These are phyloP conservation scores for Corythaeola cristata DNA, from an alignment of 2,113 vertebrate species.

Conservation along the genomic window DNA sequence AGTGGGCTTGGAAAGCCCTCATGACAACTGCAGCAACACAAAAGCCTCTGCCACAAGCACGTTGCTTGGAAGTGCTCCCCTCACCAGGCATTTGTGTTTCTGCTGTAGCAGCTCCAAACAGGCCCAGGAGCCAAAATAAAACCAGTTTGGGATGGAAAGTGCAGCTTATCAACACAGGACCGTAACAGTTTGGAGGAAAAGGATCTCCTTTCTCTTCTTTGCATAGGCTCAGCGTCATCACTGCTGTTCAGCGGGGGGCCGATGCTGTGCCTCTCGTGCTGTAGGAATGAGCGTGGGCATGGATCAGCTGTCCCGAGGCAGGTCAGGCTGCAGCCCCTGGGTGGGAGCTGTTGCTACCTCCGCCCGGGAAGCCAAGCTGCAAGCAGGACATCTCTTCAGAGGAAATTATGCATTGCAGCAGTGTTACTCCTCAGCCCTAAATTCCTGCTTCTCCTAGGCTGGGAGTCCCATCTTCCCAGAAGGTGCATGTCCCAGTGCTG, in stretches of 20 bases:
- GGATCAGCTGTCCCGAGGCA: not conserved
- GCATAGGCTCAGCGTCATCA: rapidly evolving
- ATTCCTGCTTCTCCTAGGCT: not conserved
- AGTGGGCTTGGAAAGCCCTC: not conserved
- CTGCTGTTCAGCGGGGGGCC: rapidly evolving
- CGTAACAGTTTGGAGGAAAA: rapidly evolving
- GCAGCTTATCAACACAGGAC: not conserved
- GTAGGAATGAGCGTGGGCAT: rapidly evolving
- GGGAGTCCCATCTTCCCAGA: not conserved
- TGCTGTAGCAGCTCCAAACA: not conserved
- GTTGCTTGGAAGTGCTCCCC: not conserved
- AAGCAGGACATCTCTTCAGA: not conserved
- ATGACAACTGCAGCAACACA: not conserved
- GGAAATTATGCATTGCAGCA: not conserved
- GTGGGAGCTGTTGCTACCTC: not conserved
- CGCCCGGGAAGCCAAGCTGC: not conserved
- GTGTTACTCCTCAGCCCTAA: not conserved
- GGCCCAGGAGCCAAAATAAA: not conserved
- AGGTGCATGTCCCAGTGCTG: not conserved
- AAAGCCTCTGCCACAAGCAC: rapidly evolving
- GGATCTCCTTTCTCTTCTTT: not conserved
- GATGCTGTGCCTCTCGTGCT: rapidly evolving
- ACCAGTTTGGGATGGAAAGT: not conserved
- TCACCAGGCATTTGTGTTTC: rapidly evolving
- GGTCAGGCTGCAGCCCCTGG: not conserved